Evolutionary conservation across 2,113 vertebrate genomes (phyloP).

Genomic region (Mandrillus leucophaeus): DNA sequence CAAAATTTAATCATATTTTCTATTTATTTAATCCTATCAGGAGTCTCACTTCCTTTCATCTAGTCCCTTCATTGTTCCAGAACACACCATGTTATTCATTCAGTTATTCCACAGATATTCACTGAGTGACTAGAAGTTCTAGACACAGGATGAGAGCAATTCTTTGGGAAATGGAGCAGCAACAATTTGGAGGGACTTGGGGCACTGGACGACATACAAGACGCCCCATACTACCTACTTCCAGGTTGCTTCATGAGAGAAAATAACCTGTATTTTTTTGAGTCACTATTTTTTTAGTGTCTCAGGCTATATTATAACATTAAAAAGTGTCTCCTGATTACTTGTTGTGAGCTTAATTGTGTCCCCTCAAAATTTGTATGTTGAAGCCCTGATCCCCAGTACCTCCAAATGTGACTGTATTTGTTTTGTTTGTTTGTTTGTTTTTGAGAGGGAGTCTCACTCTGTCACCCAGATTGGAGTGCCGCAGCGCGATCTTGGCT

Average conservation of each 20-base stretch:
- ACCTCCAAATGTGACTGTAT: not conserved
- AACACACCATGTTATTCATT: not conserved
- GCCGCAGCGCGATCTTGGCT: too few species aligned
- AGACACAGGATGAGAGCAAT: not conserved
- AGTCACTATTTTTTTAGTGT: not conserved
- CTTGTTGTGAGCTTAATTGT: not conserved
- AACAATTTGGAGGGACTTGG: not conserved
- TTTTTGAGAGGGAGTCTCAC: too few species aligned
- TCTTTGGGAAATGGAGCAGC: not conserved
- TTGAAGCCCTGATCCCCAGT: not conserved
- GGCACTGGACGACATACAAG: not conserved
- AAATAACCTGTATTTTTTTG: not conserved
- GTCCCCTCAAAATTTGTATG: too few species aligned
- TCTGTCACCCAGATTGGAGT: too few species aligned
- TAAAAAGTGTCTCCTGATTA: not conserved
- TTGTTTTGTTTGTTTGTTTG: not conserved
- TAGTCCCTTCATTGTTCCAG: not conserved
- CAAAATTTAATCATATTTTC: not conserved
- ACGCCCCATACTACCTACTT: not conserved
- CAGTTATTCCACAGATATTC: not conserved
- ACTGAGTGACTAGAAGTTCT: not conserved
- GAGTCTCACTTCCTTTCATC: not conserved
- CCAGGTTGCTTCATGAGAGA: not conserved
- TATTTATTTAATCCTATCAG: not conserved
- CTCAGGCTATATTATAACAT: not conserved